A percentile compares a stretch with the other conserved stretches of the same genome.
phyloP scores from a whole-genome alignment of 2,797 vertebrate species.

The Sebastes oblongus region DNA sequence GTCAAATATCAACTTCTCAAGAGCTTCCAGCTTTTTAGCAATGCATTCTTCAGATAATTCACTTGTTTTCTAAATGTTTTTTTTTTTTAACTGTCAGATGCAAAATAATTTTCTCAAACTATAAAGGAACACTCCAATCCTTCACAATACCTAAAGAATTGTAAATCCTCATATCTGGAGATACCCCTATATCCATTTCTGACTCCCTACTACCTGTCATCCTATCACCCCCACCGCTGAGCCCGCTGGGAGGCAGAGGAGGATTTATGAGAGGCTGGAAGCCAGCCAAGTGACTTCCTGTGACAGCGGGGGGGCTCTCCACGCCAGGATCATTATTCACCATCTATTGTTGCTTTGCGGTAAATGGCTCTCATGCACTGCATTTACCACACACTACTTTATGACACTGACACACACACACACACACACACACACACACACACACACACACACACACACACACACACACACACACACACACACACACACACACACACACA shows the following conservation, averaged over 20 bases:
- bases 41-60: background rate
- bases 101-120: background rate
- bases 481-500: background rate
- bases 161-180: background rate
- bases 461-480: no score
- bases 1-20: background rate
- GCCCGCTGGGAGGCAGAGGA: background rate
- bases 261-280: constrained; percentile 52
- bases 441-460: no score
- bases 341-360: constrained; percentile 10
- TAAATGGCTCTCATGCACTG: constrained; percentile 30
- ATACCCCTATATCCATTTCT: background rate
- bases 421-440: no score
- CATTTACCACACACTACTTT: constrained; percentile 9
- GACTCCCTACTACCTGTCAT: constrained; percentile 21
- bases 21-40: background rate
- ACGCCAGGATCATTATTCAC: constrained; percentile 31
- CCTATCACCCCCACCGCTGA: background rate
- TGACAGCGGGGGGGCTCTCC: constrained; percentile 13
- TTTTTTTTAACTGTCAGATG: background rate
- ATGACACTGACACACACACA: background rate
- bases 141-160: background rate
- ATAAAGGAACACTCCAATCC: background rate
- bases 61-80: background rate
- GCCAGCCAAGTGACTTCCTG: constrained; percentile 48